phyloP scores from a whole-genome alignment of 2,797 vertebrate species.

The Momotus momota region DNA sequence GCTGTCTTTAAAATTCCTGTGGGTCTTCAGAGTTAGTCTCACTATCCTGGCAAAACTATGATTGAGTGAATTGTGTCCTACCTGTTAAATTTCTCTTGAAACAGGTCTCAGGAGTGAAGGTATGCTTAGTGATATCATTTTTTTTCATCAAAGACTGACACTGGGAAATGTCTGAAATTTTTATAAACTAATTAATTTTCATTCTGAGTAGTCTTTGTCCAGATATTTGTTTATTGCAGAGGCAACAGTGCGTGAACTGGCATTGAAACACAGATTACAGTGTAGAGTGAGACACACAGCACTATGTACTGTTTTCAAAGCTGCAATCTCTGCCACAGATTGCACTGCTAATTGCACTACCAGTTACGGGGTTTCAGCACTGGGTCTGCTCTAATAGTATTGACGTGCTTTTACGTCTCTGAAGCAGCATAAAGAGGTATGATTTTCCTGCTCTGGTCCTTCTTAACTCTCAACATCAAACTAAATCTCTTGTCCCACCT shows the following conservation, averaged over 20 bases:
- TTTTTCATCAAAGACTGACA: not conserved
- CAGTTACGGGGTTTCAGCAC: not conserved
- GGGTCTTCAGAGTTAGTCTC: not conserved
- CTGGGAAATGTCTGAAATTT: not conserved
- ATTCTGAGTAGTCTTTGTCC: not conserved
- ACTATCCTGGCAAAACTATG: not conserved
- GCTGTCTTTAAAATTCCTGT: not conserved
- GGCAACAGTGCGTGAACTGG: not conserved
- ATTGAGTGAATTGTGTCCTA: not conserved
- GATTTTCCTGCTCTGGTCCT: not conserved
- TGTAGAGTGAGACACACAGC: not conserved
- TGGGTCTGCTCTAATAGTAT: not conserved
- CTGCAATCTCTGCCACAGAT: not conserved
- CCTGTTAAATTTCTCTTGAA: not conserved
- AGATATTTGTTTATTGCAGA: not conserved
- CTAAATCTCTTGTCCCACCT: not conserved
- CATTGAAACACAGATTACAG: not conserved
- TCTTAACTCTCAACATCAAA: not conserved
- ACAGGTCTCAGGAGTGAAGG: not conserved
- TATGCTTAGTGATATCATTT: not conserved
- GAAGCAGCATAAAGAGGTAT: not conserved
- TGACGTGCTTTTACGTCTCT: not conserved
- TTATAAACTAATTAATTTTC: not conserved
- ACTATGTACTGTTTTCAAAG: not conserved
- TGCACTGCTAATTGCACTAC: not conserved